Evolutionary conservation across 2,113 vertebrate species (phyloP).

Genomic region (Coptodon rendalli): DNA sequence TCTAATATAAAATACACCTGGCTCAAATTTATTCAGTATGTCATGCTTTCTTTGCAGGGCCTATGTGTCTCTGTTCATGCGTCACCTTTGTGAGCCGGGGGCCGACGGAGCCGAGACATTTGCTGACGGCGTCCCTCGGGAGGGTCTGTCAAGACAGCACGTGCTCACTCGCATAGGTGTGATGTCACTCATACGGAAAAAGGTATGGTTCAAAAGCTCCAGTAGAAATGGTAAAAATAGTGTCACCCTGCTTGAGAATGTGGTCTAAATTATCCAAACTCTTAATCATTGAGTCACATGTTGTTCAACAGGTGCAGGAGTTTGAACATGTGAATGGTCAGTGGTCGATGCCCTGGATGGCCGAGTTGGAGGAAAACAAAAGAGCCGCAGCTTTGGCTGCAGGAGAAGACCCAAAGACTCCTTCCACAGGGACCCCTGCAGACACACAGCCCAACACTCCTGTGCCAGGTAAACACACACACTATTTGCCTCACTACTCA

Average conservation of each 20-base stretch:
- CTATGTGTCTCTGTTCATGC: slow-evolving; percentile 96
- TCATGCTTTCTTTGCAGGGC: slow-evolving; percentile 69
- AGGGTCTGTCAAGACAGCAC: slow-evolving; percentile 93
- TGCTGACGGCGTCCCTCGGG: slow-evolving; percentile 93
- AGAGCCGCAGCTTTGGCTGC: slow-evolving; percentile 80
- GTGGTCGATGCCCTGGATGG: slow-evolving; percentile 98
- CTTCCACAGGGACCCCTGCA: slow-evolving; percentile 89
- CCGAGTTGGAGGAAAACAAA: slow-evolving; percentile 93
- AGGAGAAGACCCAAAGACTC: slow-evolving; percentile 76
- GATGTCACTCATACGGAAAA: slow-evolving; percentile 98
- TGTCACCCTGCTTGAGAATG: not conserved
- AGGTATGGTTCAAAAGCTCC: slow-evolving; percentile 65
- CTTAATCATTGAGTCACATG: not conserved
- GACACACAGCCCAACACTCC: slow-evolving; percentile 96
- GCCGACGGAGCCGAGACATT: slow-evolving; percentile 97
- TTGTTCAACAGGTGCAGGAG: slow-evolving; percentile 84
- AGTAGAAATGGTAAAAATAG: not conserved
- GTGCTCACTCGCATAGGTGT: slow-evolving; percentile 97
- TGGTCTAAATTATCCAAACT: not conserved
- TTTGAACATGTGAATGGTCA: slow-evolving; percentile 98
- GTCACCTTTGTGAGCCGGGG: slow-evolving; percentile 94
- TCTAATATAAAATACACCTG: not conserved
- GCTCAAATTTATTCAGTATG: not conserved
- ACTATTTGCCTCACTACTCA: not conserved
- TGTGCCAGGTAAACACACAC: slow-evolving; percentile 69